phyloP scores from a whole-genome alignment of 2,888 invertebrate species.

The Calliopum simillimum region DNA sequence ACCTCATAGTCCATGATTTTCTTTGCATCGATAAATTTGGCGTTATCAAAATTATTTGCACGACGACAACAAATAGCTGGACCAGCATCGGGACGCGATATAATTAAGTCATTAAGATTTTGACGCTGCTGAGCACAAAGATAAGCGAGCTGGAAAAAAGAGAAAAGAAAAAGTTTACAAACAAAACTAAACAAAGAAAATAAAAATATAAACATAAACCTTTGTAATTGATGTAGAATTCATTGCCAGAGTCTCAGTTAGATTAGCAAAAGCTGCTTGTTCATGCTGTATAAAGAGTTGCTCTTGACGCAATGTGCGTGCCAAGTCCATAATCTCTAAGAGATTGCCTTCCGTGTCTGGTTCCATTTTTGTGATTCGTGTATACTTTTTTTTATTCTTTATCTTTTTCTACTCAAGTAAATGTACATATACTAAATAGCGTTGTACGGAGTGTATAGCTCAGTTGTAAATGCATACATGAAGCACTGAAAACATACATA shows the following conservation, averaged over 20 bases:
- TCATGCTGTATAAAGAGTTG: slow-evolving; percentile 89
- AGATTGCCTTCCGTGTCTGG: slow-evolving; percentile 64
- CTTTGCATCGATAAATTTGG: slow-evolving; percentile 82
- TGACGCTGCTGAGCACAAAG: slow-evolving; percentile 88
- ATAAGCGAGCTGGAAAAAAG: slow-evolving; percentile 79
- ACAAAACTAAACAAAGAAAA: neutral
- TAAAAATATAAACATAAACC: slow-evolving; percentile 53
- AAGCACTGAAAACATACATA: too few relatives aligned
- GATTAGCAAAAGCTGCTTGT: slow-evolving; percentile 80
- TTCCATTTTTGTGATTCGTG: slow-evolving; percentile 57
- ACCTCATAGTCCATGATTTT: slow-evolving; percentile 88
- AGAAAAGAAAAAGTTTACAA: slow-evolving; percentile 32
- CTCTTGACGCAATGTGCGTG: slow-evolving; percentile 72
- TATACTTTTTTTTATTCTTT: slow-evolving; percentile 5
- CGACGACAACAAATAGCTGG: slow-evolving; percentile 82
- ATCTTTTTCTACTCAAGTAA: neutral
- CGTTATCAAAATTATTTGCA: slow-evolving; percentile 73
- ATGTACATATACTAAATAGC: neutral
- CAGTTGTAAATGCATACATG: too few relatives aligned
- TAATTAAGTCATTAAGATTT: slow-evolving; percentile 81
- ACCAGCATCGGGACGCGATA: slow-evolving; percentile 80
- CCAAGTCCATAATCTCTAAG: slow-evolving; percentile 67
- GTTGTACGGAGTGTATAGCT: too few relatives aligned
- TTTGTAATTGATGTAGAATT: slow-evolving; percentile 70
- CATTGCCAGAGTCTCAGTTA: slow-evolving; percentile 78